Percentiles rank a stretch among this genome's conserved stretches.
These are phyloP conservation scores for Engraulis encrasicolus DNA, from an alignment of 2,113 vertebrate species.

Conservation along the genomic window DNA sequence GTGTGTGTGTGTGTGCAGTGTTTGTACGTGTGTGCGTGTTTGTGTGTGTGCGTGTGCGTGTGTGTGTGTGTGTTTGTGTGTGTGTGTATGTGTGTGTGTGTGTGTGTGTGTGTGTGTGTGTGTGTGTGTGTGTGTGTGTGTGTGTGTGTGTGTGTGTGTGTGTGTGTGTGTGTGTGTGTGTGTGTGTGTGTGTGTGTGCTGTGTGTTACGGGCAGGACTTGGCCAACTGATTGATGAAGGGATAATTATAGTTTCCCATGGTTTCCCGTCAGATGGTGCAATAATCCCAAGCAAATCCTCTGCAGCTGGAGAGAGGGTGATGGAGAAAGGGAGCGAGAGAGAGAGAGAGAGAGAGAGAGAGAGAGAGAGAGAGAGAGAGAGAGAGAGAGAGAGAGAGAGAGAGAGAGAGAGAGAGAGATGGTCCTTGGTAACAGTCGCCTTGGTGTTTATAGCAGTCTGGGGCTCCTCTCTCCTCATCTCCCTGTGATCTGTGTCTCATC, in stretches of 20 bases:
- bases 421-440: neutral
- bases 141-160: no score
- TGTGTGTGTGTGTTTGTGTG: no score
- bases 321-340: no score
- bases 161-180: no score
- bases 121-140: no score
- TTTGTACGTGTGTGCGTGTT: no score
- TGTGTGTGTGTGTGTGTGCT: no score
- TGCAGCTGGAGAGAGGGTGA: constrained; percentile 27
- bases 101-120: no score
- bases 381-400: constrained; percentile 22
- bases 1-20: no score
- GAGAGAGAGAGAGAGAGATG: neutral
- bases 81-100: no score
- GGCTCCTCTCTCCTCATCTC: neutral
- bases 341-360: no score
- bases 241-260: constrained; percentile 58
- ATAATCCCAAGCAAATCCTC: constrained; percentile 49
- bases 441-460: neutral
- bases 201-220: constrained; percentile 28
- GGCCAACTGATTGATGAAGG: constrained; percentile 45
- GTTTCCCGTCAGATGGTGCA: constrained; percentile 47
- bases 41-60: no score
- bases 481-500: neutral
- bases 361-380: neutral